Percentiles rank a stretch among this genome's conserved stretches.
These are phyloP conservation scores for Villa cingulata DNA, from an alignment of 2,888 invertebrate species.

Conservation along the genomic window DNA sequence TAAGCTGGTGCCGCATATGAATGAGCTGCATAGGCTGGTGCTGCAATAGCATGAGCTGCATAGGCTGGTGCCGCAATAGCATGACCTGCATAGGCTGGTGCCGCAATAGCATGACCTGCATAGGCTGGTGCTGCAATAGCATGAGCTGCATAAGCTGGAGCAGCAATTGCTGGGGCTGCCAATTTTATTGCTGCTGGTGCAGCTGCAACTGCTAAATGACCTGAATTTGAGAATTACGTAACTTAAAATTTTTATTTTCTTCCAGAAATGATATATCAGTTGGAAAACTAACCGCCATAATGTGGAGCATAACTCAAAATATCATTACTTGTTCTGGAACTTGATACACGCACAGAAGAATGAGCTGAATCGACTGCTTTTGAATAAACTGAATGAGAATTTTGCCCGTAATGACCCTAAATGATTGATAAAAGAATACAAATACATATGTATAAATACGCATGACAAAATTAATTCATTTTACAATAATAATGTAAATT, in stretches of 20 bases:
- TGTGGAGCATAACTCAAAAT: slow-evolving; percentile 18
- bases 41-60: neutral
- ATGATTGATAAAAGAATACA: neutral
- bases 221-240: neutral
- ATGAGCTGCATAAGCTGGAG: neutral
- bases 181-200: neutral
- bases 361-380: slow-evolving; percentile 35
- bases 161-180: neutral
- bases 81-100: neutral
- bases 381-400: slow-evolving; percentile 34
- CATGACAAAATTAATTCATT: too few species aligned
- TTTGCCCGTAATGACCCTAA: slow-evolving; percentile 34
- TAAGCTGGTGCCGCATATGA: slow-evolving; percentile 1
- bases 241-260: neutral
- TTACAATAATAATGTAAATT: too few species aligned
- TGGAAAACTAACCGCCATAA: slow-evolving; percentile 8
- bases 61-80: slow-evolving; percentile 2
- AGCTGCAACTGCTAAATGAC: neutral
- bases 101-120: neutral
- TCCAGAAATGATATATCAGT: neutral
- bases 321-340: slow-evolving; percentile 34
- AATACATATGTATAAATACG: too few species aligned
- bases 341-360: slow-evolving; percentile 33
- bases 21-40: neutral
- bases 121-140: neutral